Evolutionary conservation across 2,888 invertebrate species (phyloP).

Genomic region (Ligdia adustata): DNA sequence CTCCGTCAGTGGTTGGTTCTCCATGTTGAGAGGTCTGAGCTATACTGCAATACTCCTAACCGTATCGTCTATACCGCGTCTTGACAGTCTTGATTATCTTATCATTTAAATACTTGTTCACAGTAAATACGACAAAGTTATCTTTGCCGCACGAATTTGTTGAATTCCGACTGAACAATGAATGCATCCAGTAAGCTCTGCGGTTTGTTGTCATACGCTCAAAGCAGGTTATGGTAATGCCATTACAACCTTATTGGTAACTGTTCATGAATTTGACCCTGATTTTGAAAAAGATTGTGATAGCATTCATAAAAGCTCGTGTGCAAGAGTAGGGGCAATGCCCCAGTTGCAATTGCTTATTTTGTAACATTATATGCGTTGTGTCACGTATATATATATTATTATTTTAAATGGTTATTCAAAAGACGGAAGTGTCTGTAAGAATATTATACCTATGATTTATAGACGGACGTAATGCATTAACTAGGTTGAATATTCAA

Average conservation of each 20-base stretch:
- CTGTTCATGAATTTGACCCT: conserved; percentile 20
- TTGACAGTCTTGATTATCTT: conserved; percentile 53
- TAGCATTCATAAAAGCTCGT: neutral
- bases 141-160: conserved; percentile 16
- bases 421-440: too few species aligned
- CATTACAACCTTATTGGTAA: conserved; percentile 3
- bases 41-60: conserved; percentile 50
- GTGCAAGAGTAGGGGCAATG: conserved; percentile 7
- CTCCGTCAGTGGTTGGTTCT: conserved; percentile 55
- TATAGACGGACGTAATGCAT: too few species aligned
- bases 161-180: conserved; percentile 16
- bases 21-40: conserved; percentile 53
- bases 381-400: too few species aligned
- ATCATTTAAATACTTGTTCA: conserved; percentile 45
- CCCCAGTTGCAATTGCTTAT: neutral
- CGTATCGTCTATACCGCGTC: conserved; percentile 32
- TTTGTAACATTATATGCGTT: neutral
- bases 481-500: too few species aligned
- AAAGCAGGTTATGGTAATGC: conserved; percentile 32
- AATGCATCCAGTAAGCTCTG: conserved; percentile 12
- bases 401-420: too few species aligned
- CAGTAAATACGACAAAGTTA: conserved; percentile 22
- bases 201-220: neutral
- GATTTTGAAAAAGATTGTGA: conserved; percentile 17
- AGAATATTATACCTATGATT: too few species aligned